These are phyloP conservation scores for Antechinus flavipes DNA, from an alignment of 2,113 vertebrate species.

Conservation along the genomic window DNA sequence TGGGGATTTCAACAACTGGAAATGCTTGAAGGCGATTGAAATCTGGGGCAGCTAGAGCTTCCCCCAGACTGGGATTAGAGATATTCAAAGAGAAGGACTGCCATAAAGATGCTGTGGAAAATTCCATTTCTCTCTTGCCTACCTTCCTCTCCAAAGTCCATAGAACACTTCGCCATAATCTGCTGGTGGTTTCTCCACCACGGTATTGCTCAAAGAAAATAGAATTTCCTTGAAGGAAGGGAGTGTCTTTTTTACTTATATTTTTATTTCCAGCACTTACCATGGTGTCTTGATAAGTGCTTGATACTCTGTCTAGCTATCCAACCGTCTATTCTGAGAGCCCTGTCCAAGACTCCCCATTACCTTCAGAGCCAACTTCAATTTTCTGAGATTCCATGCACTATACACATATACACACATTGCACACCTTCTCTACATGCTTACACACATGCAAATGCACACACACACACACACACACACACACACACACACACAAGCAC, in stretches of 20 bases:
- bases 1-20: not conserved
- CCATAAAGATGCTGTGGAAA: slow-evolving; percentile 39
- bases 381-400: not conserved
- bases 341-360: not conserved
- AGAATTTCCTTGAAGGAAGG: not conserved
- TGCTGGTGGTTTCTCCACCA: not conserved
- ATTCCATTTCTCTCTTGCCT: slow-evolving; percentile 40
- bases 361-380: not conserved
- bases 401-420: not conserved
- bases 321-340: not conserved
- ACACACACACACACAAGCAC: not conserved
- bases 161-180: not conserved
- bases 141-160: not conserved
- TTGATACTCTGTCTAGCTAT: not conserved
- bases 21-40: slow-evolving; percentile 18
- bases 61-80: not conserved
- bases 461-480: not conserved
- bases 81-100: slow-evolving; percentile 1
- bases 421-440: not conserved
- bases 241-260: not conserved
- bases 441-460: not conserved
- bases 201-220: not conserved
- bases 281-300: not conserved
- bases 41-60: not conserved
- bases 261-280: not conserved